Evolutionary conservation across 1,140 invertebrate genomes (phyloP), one percentile per base, ranked within the genome.

Genomic region (Patella vulgata): DNA sequence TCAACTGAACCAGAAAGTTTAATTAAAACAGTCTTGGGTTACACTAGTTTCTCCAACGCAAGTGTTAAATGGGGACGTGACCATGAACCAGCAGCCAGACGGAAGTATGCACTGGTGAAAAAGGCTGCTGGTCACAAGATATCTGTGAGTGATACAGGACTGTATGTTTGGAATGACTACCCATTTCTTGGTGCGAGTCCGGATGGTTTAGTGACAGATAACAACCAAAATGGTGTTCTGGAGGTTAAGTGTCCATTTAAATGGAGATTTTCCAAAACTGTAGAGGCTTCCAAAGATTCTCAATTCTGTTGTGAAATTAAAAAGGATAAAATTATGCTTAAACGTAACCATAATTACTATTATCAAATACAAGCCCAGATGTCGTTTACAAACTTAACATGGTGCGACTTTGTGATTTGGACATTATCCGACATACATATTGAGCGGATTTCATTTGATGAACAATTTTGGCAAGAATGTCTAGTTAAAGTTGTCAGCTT

Each of bases 331-430:
- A n/a, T 57, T n/a, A 9, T 39, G 25, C 42, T 85, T 36, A 82
- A 79, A 44, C 61, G 57, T 62, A 74, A 51, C 27, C 77, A 83
- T 64, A 21, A 66, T 27, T 83, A 82, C 63, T 85, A 78, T 62
- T 82, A 75, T 65, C 83, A 85, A 68, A 60, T 84, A 31, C 80
- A 83, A 59, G 80, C 79, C 19, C 82, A 85, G 52, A 47, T 85
- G 14, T 70, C 72, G 33, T 60, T 85, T 0, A 81, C 77, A 3
- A 61, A 69, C 23, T 39, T 73, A 50, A 47, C 66, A 17, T 81
- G 75, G 62, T 82, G 82, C 60, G 72, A 84, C 39, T 82, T 84
- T 68, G 71, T 68, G 21, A 44, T 85, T 3, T 85, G 62, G 58
- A 66, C 62, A 57, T 40, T 23, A 11, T 47, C 14, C 28, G 59